Evolutionary conservation across 2,113 vertebrate genomes (phyloP).

Genomic region (Ciconia boyciana): DNA sequence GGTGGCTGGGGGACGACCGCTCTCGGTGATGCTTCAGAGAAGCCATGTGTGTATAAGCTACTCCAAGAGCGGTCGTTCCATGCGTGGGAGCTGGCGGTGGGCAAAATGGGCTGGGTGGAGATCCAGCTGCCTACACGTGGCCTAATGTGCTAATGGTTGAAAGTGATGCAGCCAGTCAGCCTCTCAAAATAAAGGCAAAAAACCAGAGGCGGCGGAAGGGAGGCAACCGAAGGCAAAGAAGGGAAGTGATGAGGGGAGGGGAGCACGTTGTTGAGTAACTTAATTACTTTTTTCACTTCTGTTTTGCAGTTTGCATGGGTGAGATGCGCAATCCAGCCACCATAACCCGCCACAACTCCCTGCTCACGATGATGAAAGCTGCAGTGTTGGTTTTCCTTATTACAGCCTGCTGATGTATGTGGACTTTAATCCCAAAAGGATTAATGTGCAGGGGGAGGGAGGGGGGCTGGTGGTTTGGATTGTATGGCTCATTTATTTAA

Average conservation of each 20-base stretch:
- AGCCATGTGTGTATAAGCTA: neutral
- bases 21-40: neutral
- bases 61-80: accelerated
- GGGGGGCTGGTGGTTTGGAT: neutral
- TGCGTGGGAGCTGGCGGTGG: accelerated
- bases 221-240: neutral
- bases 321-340: neutral
- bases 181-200: neutral
- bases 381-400: neutral
- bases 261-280: neutral
- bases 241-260: neutral
- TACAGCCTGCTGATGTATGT: neutral
- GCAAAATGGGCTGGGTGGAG: neutral
- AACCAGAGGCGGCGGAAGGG: accelerated
- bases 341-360: accelerated
- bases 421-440: neutral
- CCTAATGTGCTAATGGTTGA: neutral
- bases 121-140: neutral
- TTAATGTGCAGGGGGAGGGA: neutral
- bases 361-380: neutral
- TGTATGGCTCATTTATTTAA: neutral
- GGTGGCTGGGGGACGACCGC: neutral
- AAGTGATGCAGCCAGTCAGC: neutral
- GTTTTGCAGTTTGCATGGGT: neutral
- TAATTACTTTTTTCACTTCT: neutral